Evolutionary conservation across 1,140 invertebrate genomes (phyloP).

Genomic region (Nasonia giraulti): DNA sequence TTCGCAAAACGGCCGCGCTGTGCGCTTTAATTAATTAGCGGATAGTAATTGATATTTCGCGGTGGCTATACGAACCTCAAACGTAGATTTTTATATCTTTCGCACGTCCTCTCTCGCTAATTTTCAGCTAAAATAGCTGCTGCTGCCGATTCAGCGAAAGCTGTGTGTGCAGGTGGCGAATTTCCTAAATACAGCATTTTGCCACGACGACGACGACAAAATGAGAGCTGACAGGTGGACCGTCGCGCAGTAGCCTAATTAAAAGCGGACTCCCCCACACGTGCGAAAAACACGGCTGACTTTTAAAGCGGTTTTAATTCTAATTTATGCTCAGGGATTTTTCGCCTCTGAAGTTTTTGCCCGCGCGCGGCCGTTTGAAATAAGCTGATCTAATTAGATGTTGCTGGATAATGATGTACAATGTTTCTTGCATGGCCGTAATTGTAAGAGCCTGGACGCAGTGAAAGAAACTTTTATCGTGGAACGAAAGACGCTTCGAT

Average conservation of each 20-base stretch:
- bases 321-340: not conserved
- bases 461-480: no score
- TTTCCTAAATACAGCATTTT: not conserved
- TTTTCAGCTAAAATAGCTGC: no score
- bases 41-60: not conserved
- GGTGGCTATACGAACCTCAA: no score
- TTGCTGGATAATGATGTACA: not conserved
- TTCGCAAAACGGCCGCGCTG: not conserved
- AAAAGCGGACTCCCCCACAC: not conserved
- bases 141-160: not conserved
- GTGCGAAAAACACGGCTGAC: not conserved
- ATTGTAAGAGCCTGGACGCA: no score
- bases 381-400: not conserved
- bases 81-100: no score
- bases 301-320: not conserved
- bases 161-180: not conserved
- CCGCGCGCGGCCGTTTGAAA: not conserved
- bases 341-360: not conserved
- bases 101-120: no score
- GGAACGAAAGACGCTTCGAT: no score
- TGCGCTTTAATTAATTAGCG: not conserved
- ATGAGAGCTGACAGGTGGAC: constrained; percentile 2
- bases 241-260: not conserved
- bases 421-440: no score
- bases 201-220: not conserved